Base-by-base conservation (phyloP, 30 jellyfish, hydroid and myxozoan species). In the Rhopilema esculentum region DNA sequence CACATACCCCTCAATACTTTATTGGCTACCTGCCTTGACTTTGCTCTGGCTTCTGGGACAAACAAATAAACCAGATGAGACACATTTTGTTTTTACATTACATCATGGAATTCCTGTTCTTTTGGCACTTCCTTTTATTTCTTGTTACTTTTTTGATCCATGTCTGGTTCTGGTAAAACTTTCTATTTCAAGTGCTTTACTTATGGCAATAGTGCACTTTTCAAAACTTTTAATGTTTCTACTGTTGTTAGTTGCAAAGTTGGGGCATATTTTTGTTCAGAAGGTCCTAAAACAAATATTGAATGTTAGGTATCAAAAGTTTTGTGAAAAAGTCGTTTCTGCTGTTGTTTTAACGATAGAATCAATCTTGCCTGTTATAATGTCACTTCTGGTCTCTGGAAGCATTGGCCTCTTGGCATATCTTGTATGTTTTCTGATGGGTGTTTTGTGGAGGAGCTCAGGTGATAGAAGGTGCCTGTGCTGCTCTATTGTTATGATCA, bases 1-100 rank as follows among this genome's bases (percentile, higher is more conserved):
- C 88, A 27, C 77, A 9, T 57, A 30, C n/a, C 71, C 33, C 20
- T 15, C 64, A 0, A 40, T 75, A 4, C 17, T 85, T 22, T n/a
- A 48, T 23, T 63, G 83, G 83, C 23, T 66, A 19, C 40, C 78
- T 1, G 84, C 79, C 1, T 63, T 85, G 48, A 0, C 90, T 21
- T 40, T 80, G 48, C 29, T 80, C 66, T 50, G 75, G 52, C 67
- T 65, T 49, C 49, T 21, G 7, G 30, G 27, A 1, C 64, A 40
- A 65, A 8, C 72, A 22, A 1, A 19, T 4, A 64, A 7, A 1
- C 22, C 27, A 7, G 25, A 18, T 27, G 63, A 27, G 0, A 52
- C 28, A 50, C 17, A 24, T 18, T 20, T 0, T 2, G 25, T 0
- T 25, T 52, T 16, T 17, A 63, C 29, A 1, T 7, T 63, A 2